Conservation (phyloP, 2,797 vertebrate genomes). For the Fistularia tabacaria region DNA sequence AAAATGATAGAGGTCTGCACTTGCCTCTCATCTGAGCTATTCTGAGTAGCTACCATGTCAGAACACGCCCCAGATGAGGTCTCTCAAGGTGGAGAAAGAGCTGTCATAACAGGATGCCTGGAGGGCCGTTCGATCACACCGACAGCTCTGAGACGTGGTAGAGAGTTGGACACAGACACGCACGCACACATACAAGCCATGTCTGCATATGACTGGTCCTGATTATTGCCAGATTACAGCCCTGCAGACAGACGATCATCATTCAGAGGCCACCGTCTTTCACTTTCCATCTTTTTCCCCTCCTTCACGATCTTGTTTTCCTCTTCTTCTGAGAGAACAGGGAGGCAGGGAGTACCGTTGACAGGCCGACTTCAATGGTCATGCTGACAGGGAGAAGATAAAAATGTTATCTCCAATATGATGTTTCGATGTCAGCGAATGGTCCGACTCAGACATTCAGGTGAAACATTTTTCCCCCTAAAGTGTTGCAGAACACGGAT, state of each 20-base stretch:
- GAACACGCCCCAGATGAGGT: constrained; percentile 66
- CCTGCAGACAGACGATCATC: constrained; percentile 56
- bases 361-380: constrained; percentile 76
- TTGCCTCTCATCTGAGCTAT: constrained; percentile 63
- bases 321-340: constrained; percentile 28
- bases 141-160: constrained; percentile 62
- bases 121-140: constrained; percentile 55
- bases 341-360: constrained; percentile 49
- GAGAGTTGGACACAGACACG: constrained; percentile 9
- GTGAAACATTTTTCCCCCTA: constrained; percentile 6
- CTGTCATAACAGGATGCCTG: constrained; percentile 69
- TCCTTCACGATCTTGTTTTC: constrained; percentile 22
- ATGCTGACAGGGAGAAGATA: constrained; percentile 70
- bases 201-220: constrained; percentile 36
- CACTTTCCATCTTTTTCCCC: constrained; percentile 19
- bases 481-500: constrained; percentile 38
- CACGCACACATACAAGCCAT: constrained; percentile 7
- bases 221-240: constrained; percentile 37
- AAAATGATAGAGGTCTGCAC: constrained; percentile 51
- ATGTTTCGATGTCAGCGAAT: constrained; percentile 53
- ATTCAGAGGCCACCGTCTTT: constrained; percentile 44
- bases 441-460: constrained; percentile 43
- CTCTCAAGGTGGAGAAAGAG: constrained; percentile 54
- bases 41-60: constrained; percentile 61
- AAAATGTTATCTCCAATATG: constrained; percentile 70